Evolutionary conservation across 2,888 invertebrate genomes (phyloP).

Genomic region (Amiota communis): DNA sequence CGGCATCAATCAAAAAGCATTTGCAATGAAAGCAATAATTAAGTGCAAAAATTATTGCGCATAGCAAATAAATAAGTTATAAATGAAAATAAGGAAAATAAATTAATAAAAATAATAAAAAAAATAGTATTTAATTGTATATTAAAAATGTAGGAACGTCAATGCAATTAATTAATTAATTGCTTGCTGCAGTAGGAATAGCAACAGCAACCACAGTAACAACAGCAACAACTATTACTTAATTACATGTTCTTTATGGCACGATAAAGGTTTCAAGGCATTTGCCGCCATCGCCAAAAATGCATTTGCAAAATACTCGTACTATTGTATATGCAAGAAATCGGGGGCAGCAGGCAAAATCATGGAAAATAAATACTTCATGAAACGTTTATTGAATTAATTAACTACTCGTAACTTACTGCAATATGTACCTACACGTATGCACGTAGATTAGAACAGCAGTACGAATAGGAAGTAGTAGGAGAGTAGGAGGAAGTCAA

Average conservation of each 20-base stretch:
- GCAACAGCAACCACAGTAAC: neutral
- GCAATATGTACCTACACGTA: no score
- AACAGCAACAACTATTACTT: conserved; percentile 15
- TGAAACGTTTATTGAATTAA: no score
- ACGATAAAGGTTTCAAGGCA: conserved; percentile 6
- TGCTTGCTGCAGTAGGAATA: neutral
- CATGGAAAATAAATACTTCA: no score
- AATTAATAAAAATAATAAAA: conserved; percentile 4
- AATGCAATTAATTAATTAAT: conserved; percentile 31
- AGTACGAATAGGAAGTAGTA: no score
- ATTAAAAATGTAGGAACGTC: conserved; percentile 16
- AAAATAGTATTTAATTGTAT: neutral
- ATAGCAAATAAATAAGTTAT: conserved; percentile 37
- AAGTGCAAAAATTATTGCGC: conserved; percentile 42
- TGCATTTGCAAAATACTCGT: conserved; percentile 16
- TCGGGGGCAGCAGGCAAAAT: no score
- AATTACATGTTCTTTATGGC: conserved; percentile 27
- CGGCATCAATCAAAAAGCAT: conserved; percentile 24
- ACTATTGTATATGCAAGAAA: no score
- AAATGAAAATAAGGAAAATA: neutral
- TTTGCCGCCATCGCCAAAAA: conserved; percentile 8
- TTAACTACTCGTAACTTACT: no score
- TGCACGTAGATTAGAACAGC: no score
- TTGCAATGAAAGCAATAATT: conserved; percentile 19
- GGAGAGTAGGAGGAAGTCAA: neutral